A percentile compares a stretch with the other conserved stretches of the same genome.
Evolutionary conservation across 1,140 invertebrate species (phyloP).

Genomic region (Ooceraea biroi): DNA sequence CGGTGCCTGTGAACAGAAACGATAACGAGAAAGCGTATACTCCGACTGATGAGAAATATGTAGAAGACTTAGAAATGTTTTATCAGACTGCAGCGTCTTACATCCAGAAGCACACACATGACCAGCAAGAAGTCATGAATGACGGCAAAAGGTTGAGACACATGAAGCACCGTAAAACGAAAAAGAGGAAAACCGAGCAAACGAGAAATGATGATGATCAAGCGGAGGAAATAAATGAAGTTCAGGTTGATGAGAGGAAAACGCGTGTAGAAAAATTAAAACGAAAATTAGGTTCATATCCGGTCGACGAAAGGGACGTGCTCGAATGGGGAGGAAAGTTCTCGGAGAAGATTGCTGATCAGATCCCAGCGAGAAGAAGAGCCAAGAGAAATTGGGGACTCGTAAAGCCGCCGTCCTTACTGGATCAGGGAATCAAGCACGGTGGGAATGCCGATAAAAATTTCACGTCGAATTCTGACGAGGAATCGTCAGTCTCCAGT

Average conservation of each 20-base stretch:
- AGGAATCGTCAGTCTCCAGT: conserved; percentile 90
- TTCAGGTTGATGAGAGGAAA: neutral
- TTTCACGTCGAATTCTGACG: conserved; percentile 83
- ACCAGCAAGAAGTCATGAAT: conserved; percentile 37
- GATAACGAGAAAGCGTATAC: neutral
- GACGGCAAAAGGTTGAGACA: conserved; percentile 72
- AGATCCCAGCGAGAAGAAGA: conserved; percentile 49
- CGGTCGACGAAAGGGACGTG: conserved; percentile 76
- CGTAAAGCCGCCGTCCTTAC: conserved; percentile 86
- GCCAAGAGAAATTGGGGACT: conserved; percentile 86
- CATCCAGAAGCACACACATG: conserved; percentile 52
- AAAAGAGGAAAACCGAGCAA: neutral
- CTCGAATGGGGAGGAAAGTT: conserved; percentile 77
- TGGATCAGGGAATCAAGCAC: conserved; percentile 91
- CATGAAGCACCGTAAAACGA: conserved; percentile 44
- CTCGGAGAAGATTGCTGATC: conserved; percentile 55
- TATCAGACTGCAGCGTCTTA: conserved; percentile 55
- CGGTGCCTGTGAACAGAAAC: neutral
- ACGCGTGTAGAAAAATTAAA: conserved; percentile 40
- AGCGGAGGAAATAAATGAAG: neutral
- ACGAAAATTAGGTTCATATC: conserved; percentile 66
- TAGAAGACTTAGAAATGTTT: conserved; percentile 44
- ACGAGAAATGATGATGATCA: too few species aligned
- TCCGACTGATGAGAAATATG: conserved; percentile 1
- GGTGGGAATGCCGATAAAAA: conserved; percentile 90